Evolutionary conservation across 2,888 invertebrate species (phyloP).

Genomic region (Lepetodrilus schrolli): DNA sequence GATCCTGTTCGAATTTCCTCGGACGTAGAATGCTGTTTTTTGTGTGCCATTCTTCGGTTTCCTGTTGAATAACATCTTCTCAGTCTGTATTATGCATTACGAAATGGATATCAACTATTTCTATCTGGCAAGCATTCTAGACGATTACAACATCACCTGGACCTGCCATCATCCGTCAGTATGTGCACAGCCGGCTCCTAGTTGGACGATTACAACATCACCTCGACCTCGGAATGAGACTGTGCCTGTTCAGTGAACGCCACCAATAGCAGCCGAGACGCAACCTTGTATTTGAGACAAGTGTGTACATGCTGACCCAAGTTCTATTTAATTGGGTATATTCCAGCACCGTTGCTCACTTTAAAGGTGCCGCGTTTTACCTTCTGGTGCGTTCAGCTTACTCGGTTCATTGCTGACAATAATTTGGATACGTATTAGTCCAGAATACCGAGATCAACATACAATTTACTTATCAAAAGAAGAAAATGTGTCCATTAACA

Average conservation of each 20-base stretch:
- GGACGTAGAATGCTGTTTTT: neutral
- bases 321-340: neutral
- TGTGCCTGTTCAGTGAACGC: neutral
- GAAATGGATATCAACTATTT: neutral
- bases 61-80: neutral
- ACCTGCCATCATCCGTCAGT: neutral
- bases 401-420: neutral
- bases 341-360: neutral
- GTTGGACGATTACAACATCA: neutral
- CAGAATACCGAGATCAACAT: neutral
- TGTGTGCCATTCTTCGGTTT: neutral
- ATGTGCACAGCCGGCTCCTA: neutral
- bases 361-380: neutral
- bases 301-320: neutral
- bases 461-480: neutral
- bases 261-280: neutral
- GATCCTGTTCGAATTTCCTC: neutral
- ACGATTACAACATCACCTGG: too few species aligned
- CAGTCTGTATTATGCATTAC: neutral
- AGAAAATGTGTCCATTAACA: too few species aligned
- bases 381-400: neutral
- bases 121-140: neutral
- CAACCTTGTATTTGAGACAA: neutral
- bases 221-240: neutral
- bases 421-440: neutral